phyloP scores from a whole-genome alignment of 1,140 invertebrate genomes.

The Maconellicoccus hirsutus region DNA sequence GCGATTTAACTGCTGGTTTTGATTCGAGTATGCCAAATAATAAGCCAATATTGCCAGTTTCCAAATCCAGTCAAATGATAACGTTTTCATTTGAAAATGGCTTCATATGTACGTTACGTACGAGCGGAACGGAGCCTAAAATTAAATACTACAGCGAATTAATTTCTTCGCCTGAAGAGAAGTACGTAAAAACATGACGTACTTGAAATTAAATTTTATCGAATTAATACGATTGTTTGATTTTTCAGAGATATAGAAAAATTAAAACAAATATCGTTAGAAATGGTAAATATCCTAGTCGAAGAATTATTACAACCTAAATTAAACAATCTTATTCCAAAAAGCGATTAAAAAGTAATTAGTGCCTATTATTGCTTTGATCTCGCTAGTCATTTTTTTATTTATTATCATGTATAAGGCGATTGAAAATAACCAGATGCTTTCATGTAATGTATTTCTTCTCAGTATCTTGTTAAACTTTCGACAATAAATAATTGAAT shows the following conservation, averaged over 20 bases:
- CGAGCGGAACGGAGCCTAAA: constrained; percentile 98
- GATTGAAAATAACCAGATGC: too few species aligned
- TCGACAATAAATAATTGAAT: not conserved
- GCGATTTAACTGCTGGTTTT: constrained; percentile 83
- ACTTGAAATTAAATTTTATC: not conserved
- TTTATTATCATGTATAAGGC: not conserved
- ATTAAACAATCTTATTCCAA: constrained; percentile 49
- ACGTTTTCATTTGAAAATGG: constrained; percentile 86
- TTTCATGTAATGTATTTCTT: too few species aligned
- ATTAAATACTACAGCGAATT: constrained; percentile 95
- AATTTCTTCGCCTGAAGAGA: constrained; percentile 50
- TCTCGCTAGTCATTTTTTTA: not conserved
- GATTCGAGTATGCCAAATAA: constrained; percentile 62
- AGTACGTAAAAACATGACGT: constrained; percentile 38
- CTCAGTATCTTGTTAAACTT: not conserved
- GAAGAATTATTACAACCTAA: constrained; percentile 69
- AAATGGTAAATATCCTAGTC: constrained; percentile 66
- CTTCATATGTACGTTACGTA: constrained; percentile 74
- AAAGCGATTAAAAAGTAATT: not conserved
- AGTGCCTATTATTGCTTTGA: not conserved
- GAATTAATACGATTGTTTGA: constrained; percentile 21
- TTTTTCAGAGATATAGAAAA: constrained; percentile 52
- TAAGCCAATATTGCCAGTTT: constrained; percentile 63
- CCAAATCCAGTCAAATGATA: constrained; percentile 84
- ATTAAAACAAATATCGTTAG: constrained; percentile 49